phyloP scores from a whole-genome alignment of 2,797 vertebrate genomes.

The Sus cebifrons region DNA sequence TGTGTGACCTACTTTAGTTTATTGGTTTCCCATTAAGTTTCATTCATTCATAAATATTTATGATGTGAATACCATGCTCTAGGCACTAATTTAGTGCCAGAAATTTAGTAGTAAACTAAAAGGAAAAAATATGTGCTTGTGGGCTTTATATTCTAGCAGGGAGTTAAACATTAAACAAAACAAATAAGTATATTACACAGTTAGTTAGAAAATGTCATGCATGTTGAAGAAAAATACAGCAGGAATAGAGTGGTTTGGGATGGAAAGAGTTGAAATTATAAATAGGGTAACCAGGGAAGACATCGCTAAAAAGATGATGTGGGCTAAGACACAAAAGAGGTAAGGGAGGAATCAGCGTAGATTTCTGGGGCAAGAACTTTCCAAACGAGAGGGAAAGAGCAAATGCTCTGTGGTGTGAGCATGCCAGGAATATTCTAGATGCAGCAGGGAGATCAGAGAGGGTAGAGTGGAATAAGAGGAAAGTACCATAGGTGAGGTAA shows the following conservation, averaged over 20 bases:
- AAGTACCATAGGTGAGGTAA: neutral
- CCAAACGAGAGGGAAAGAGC: neutral
- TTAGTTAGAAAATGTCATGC: neutral
- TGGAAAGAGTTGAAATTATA: neutral
- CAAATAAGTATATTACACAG: neutral
- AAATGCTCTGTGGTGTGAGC: neutral
- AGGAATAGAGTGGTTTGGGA: neutral
- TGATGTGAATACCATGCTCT: neutral
- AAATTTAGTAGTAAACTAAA: neutral
- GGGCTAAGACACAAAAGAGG: neutral
- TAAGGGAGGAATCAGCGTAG: neutral
- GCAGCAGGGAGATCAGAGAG: neutral
- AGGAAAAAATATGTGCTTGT: neutral
- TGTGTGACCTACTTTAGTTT: neutral
- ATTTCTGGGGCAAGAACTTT: neutral
- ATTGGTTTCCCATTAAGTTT: neutral
- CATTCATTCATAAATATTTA: neutral
- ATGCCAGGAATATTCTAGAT: neutral
- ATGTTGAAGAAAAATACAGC: neutral
- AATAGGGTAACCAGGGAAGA: neutral
- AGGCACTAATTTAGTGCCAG: neutral
- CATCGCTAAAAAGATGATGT: neutral
- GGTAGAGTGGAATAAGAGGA: neutral
- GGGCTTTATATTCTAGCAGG: neutral
- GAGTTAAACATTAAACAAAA: neutral